A percentile compares a stretch with the other conserved stretches of the same genome.
phyloP scores from a whole-genome alignment of 2,888 invertebrate species.

The Scelioninae gen. 2 region DNA sequence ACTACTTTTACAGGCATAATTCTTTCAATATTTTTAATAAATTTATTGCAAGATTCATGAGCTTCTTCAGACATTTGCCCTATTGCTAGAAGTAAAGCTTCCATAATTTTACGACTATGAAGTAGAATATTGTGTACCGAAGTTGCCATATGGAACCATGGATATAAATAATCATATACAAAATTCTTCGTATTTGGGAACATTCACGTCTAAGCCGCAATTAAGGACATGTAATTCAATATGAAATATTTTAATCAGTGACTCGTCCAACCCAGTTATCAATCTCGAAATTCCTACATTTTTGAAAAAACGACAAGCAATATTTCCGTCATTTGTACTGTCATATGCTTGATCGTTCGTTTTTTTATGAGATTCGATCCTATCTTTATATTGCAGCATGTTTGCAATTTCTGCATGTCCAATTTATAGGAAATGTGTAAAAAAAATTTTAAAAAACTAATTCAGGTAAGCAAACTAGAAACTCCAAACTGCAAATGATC shows the following conservation, averaged over 20 bases:
- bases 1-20: conserved; percentile 60
- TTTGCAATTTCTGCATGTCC: conserved; percentile 66
- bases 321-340: conserved; percentile 47
- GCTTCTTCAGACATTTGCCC: conserved; percentile 23
- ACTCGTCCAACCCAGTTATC: conserved; percentile 66
- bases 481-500: conserved; percentile 60
- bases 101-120: conserved; percentile 62
- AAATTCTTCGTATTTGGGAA: conserved; percentile 60
- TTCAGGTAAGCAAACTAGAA: conserved; percentile 66
- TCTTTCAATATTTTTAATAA: conserved; percentile 59
- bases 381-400: conserved; percentile 55
- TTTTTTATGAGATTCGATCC: conserved; percentile 48
- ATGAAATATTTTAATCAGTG: too few relatives aligned
- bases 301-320: conserved; percentile 51
- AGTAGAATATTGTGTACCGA: conserved; percentile 65
- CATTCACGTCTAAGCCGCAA: too few relatives aligned
- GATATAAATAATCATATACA: conserved; percentile 59
- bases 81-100: conserved; percentile 42
- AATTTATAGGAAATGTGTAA: conserved; percentile 63
- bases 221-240: too few relatives aligned
- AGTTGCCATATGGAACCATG: conserved; percentile 43
- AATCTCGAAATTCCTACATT: conserved; percentile 33
- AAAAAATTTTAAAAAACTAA: conserved; percentile 48
- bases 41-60: conserved; percentile 64
- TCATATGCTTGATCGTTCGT: conserved; percentile 44